phyloP scores from a whole-genome alignment of 2,888 invertebrate species.

The Eupeodes latifasciatus region DNA sequence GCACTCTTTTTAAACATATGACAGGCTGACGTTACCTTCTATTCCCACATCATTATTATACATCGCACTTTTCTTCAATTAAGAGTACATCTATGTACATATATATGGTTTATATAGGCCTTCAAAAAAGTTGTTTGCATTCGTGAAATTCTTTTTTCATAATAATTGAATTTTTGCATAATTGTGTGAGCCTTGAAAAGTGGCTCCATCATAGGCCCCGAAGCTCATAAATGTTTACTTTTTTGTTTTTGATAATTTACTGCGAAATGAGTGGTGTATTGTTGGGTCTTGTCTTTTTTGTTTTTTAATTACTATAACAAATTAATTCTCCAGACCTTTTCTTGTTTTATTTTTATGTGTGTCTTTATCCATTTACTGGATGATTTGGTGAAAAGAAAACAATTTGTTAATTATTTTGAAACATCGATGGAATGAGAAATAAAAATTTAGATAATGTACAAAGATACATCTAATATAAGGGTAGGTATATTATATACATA shows the following conservation, averaged over 20 bases:
- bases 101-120: too few species aligned
- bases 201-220: slow-evolving; percentile 31
- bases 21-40: slow-evolving; percentile 1
- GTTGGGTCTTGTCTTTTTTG: not conserved
- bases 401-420: slow-evolving; percentile 50
- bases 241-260: slow-evolving; percentile 40
- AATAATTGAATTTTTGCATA: slow-evolving; percentile 69
- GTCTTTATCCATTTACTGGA: slow-evolving; percentile 20
- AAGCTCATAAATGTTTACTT: slow-evolving; percentile 43
- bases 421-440: slow-evolving; percentile 47
- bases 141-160: slow-evolving; percentile 12
- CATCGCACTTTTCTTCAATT: not conserved
- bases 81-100: too few species aligned
- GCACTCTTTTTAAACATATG: slow-evolving; percentile 51
- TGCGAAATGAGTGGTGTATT: slow-evolving; percentile 13
- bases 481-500: too few species aligned
- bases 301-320: slow-evolving; percentile 51
- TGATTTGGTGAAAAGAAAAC: slow-evolving; percentile 33
- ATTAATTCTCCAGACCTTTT: slow-evolving; percentile 37
- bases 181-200: slow-evolving; percentile 67
- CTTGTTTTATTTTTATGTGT: slow-evolving; percentile 36
- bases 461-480: too few species aligned
- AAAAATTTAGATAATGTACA: slow-evolving; percentile 41
- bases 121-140: slow-evolving; percentile 38
- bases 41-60: not conserved